phyloP scores from a whole-genome alignment of 2,888 invertebrate genomes.

The Baronia brevicornis region DNA sequence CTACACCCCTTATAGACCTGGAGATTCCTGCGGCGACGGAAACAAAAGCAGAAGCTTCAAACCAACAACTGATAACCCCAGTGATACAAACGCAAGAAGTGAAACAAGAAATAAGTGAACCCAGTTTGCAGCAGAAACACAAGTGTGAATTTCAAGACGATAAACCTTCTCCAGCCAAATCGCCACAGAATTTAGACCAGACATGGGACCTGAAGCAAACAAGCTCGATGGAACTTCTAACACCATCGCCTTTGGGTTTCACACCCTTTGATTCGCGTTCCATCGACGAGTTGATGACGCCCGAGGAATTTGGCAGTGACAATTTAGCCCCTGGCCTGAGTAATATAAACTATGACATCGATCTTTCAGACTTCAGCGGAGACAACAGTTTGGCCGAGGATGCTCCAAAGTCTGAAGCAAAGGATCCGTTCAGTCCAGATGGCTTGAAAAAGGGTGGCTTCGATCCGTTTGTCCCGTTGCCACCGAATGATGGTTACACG shows the following conservation, averaged over 20 bases:
- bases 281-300: slow-evolving; percentile 75
- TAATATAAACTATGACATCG: slow-evolving; percentile 85
- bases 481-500: slow-evolving; percentile 22
- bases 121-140: no score
- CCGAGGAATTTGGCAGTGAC: slow-evolving; percentile 74
- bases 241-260: slow-evolving; percentile 75
- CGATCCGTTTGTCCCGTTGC: slow-evolving; percentile 25
- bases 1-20: slow-evolving; percentile 46
- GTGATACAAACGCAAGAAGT: slow-evolving; percentile 19
- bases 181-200: slow-evolving; percentile 42
- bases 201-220: slow-evolving; percentile 52
- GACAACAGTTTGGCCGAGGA: slow-evolving; percentile 82
- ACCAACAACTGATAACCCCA: slow-evolving; percentile 1
- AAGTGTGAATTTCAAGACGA: slow-evolving; percentile 51
- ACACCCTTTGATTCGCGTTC: slow-evolving; percentile 76
- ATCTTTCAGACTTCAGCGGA: slow-evolving; percentile 82
- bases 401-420: slow-evolving; percentile 43
- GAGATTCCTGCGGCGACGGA: slow-evolving; percentile 17
- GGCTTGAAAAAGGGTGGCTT: slow-evolving; percentile 39
- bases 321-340: slow-evolving; percentile 77
- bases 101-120: no score
- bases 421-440: slow-evolving; percentile 76
- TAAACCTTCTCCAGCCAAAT: slow-evolving; percentile 47
- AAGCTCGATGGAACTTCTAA: slow-evolving; percentile 69
- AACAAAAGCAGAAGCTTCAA: slow-evolving; percentile 3